Conservation (phyloP, 2,888 invertebrate species). For the Aspidapion aeneum region DNA sequence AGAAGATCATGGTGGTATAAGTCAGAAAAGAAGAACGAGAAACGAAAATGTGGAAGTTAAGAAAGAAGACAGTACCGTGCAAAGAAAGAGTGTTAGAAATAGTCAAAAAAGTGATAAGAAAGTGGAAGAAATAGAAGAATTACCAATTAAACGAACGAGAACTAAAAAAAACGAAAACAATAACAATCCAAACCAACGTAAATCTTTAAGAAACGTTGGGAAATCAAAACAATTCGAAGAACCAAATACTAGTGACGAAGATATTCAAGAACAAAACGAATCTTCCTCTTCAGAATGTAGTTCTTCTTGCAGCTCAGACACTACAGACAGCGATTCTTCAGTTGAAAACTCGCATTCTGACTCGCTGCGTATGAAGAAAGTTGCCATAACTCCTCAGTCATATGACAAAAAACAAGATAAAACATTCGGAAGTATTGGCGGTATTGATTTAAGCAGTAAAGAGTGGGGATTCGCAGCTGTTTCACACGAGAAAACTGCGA, state of each 20-base stretch:
- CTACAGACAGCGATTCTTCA: slow-evolving; percentile 36
- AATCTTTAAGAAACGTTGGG: neutral
- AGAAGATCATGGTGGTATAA: slow-evolving; percentile 9
- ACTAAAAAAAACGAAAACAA: slow-evolving; percentile 6
- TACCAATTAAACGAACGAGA: slow-evolving; percentile 1
- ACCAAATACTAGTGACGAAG: slow-evolving; percentile 8
- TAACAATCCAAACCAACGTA: neutral
- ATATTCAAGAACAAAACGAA: no score
- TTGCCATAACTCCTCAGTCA: slow-evolving; percentile 30
- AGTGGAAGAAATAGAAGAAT: slow-evolving; percentile 12
- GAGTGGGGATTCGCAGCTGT: slow-evolving; percentile 61
- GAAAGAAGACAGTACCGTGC: slow-evolving; percentile 15
- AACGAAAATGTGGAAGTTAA: slow-evolving; percentile 14
- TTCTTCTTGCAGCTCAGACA: slow-evolving; percentile 28
- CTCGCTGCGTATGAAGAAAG: slow-evolving; percentile 28
- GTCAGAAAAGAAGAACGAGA: slow-evolving; percentile 18
- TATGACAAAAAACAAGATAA: slow-evolving; percentile 30
- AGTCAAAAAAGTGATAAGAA: slow-evolving; percentile 12
- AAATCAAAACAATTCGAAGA: slow-evolving; percentile 3
- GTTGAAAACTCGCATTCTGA: slow-evolving; percentile 33
- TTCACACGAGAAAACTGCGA: slow-evolving; percentile 43
- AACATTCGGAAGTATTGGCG: slow-evolving; percentile 46
- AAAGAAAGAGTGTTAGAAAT: slow-evolving; percentile 15
- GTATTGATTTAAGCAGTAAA: slow-evolving; percentile 44
- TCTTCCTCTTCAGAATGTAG: slow-evolving; percentile 29